Evolutionary conservation across 2,797 vertebrate species (phyloP).

Genomic region (Pangasius macronema): DNA sequence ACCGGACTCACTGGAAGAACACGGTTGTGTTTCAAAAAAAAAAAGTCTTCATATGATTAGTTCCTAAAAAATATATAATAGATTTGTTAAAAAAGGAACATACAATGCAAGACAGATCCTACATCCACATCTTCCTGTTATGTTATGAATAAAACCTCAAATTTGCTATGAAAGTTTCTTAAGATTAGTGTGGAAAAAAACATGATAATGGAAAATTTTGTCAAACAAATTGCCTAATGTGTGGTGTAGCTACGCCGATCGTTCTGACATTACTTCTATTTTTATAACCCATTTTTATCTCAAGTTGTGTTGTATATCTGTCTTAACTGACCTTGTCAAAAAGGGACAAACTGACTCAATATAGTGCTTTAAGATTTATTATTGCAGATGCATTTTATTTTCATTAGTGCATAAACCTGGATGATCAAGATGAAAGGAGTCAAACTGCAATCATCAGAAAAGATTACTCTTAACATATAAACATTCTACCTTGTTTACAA

Average conservation of each 20-base stretch:
- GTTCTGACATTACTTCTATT: background rate
- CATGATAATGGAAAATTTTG: background rate
- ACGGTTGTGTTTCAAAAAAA: background rate
- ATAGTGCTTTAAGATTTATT: background rate
- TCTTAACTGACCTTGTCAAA: background rate
- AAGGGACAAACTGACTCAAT: background rate
- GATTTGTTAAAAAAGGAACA: background rate
- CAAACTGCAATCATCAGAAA: background rate
- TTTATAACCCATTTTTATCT: background rate
- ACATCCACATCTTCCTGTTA: background rate
- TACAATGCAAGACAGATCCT: slow-evolving; percentile 14
- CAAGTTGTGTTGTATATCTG: background rate
- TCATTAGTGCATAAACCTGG: background rate
- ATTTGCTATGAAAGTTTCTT: background rate
- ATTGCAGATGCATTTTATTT: background rate
- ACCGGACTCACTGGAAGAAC: slow-evolving; percentile 10
- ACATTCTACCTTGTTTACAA: background rate
- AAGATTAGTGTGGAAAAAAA: background rate
- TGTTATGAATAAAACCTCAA: background rate
- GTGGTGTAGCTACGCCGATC: too few relatives aligned
- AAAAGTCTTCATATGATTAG: background rate
- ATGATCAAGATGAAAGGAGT: background rate
- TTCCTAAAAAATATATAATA: slow-evolving; percentile 24
- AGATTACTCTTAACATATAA: background rate
- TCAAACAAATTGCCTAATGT: too few relatives aligned